Evolutionary conservation across 2,797 vertebrate genomes (phyloP).

Genomic region (Spinus pinus): DNA sequence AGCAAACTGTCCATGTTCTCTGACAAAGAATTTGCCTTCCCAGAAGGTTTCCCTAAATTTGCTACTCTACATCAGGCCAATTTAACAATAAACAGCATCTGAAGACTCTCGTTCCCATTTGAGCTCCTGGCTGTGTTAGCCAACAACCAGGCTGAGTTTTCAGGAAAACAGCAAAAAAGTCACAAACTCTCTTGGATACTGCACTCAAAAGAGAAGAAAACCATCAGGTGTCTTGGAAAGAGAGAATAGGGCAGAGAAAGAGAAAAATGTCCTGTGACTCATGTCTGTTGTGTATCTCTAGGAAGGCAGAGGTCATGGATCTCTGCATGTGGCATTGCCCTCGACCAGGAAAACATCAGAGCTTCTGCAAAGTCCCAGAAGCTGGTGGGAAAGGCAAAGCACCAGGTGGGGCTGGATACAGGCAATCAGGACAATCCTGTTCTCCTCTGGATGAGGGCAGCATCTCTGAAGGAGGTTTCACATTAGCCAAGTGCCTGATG

Average conservation of each 20-base stretch:
- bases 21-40: background rate
- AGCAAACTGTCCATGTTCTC: background rate
- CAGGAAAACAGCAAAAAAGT: background rate
- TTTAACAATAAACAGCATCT: background rate
- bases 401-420: background rate
- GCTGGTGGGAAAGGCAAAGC: background rate
- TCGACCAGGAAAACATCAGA: background rate
- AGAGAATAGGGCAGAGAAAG: background rate
- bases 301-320: background rate
- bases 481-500: background rate
- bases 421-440: background rate
- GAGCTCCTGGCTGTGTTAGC: background rate
- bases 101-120: background rate
- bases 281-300: background rate
- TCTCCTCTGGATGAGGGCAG: background rate
- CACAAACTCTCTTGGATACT: background rate
- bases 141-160: background rate
- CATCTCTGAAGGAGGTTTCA: background rate
- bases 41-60: background rate
- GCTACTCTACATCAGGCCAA: background rate
- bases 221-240: background rate
- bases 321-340: background rate
- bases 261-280: background rate
- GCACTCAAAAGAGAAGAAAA: background rate
- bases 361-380: background rate